A percentile compares a stretch with the other conserved stretches of the same genome.
Evolutionary conservation across 2,888 invertebrate genomes (phyloP).

Genomic region (Acanthosepion esculentum): DNA sequence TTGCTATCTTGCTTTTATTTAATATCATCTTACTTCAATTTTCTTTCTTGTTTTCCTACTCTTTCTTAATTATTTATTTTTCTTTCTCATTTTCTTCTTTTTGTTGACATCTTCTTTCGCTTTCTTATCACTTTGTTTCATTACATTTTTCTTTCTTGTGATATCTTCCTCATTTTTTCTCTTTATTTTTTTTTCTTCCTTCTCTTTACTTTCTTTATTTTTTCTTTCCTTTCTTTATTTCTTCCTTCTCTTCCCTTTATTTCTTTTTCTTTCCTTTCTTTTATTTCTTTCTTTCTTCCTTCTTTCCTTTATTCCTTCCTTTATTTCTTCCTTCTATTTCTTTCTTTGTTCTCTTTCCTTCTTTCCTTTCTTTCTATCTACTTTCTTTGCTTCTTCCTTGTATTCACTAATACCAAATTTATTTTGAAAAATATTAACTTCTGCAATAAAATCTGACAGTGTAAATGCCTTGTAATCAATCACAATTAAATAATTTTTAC

Average conservation of each 20-base stretch:
- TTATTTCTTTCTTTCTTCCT: background rate
- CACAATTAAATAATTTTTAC: background rate
- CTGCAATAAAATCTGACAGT: too few species aligned
- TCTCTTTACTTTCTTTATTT: background rate
- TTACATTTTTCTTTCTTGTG: background rate
- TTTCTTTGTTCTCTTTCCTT: background rate
- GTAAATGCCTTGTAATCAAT: background rate
- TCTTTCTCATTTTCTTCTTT: too few species aligned
- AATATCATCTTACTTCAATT: too few species aligned
- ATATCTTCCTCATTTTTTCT: too few species aligned
- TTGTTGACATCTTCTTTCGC: background rate
- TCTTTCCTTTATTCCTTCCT: background rate
- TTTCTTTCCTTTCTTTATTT: background rate
- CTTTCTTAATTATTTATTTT: too few species aligned
- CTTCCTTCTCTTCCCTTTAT: background rate
- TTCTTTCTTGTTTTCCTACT: too few species aligned
- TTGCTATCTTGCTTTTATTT: background rate
- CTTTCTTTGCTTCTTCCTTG: background rate
- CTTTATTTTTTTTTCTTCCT: background rate
- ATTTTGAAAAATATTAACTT: too few species aligned
- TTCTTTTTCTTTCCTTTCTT: background rate
- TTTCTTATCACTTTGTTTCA: background rate
- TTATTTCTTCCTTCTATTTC: background rate
- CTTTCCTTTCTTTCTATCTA: background rate
- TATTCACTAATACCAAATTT: too few species aligned